phyloP scores from a whole-genome alignment of 2,797 vertebrate species.

The Iguana delicatissima region DNA sequence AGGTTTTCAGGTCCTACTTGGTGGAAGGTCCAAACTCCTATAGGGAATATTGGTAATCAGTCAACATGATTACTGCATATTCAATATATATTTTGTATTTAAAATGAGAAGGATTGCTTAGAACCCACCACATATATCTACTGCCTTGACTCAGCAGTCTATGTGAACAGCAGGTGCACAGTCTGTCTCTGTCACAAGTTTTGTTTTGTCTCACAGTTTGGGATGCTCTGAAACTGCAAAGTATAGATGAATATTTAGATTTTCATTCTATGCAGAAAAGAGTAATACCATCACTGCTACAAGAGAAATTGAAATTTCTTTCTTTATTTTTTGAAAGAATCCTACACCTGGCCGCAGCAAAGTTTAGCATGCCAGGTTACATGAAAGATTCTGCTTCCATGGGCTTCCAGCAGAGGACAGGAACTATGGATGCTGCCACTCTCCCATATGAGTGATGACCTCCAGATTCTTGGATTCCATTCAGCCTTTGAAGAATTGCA shows the following conservation, averaged over 20 bases:
- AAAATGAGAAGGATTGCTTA: not conserved
- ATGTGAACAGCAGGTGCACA: not conserved
- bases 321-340: not conserved
- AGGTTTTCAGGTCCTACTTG: not conserved
- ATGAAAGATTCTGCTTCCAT: too few species aligned
- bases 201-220: not conserved
- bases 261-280: not conserved
- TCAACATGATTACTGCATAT: too few species aligned
- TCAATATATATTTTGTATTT: not conserved
- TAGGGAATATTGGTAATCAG: not conserved
- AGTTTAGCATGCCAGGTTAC: too few species aligned
- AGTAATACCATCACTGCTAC: not conserved
- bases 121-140: not conserved
- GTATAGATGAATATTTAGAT: not conserved
- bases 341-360: not conserved
- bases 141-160: not conserved
- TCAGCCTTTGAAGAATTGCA: too few species aligned
- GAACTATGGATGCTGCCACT: too few species aligned
- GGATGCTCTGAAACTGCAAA: not conserved
- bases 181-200: not conserved
- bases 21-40: not conserved
- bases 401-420: too few species aligned
- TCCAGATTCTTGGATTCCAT: too few species aligned
- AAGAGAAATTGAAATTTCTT: not conserved
- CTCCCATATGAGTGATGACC: too few species aligned